Base-by-base conservation (phyloP, 1,140 invertebrate genomes). In the Holotrichia oblita region DNA sequence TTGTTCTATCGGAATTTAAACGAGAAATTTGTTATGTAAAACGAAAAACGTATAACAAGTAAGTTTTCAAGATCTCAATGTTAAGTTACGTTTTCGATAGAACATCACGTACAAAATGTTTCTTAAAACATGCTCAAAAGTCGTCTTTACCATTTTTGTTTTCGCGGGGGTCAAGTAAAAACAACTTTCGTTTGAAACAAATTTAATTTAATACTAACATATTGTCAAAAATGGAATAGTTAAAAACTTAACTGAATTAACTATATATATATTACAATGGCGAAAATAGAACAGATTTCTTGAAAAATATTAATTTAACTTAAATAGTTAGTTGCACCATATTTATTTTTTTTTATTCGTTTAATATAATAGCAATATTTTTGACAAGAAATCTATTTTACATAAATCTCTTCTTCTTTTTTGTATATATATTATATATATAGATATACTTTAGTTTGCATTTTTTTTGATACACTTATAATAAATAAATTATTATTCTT, bases 191-290 rank as follows among this genome's bases (percentile, higher is more conserved):
- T 10, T 44, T n/a, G 17, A 55, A 76, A 76, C 14, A 27, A 76
- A 76, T 76, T 76, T 79, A 76, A 41, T 78, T 34, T 81, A 80
- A 82, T 69, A 74, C 81, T 82, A 84, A 84, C 80, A 85, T 85
- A 86, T 86, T 86, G 84, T 85, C 85, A 84, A 85, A 85, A 84
- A 86, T 85, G 81, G 80, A 86, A 86, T 83, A 83, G 59, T 81
- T 82, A 20, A 40, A 77, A 72, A 73, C 41, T 55, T 76, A 74
- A 74, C 73, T 78, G 27, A 78, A 73, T 42, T 78, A 78, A 69
- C 41, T 73, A 73, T 27, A 78, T 74, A 27, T 74, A 74, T 76
- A 48, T 76, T 76, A 76, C 75, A 76, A 76, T 76, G 75, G 75
- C 75, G 41, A 76, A 74, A 34, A 41, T 41, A 17, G 41, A 74